Evolutionary conservation across 2,113 vertebrate species (phyloP), one percentile per base, ranked within the genome.

Genomic region (Catagonus wagneri): DNA sequence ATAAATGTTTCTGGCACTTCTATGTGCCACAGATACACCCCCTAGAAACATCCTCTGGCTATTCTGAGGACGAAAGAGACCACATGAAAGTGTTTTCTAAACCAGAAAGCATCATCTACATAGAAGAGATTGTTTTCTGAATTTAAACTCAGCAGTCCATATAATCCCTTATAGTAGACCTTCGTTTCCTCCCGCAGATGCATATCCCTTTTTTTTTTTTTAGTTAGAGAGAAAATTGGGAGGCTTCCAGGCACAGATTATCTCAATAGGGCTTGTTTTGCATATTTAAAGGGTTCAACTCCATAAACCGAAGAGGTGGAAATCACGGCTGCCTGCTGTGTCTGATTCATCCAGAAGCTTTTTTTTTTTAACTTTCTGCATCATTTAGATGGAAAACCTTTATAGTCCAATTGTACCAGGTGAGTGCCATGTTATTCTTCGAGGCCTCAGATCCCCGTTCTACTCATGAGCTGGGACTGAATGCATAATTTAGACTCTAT

Each of bases 321-420:
- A 88, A 88, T 58, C 61, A 54, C 39, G 34, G 8, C 93, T 78
- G 3, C 66, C 75, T 84, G 44, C 72, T 93, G 23, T 88, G 80
- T 88, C 60, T 25, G 71, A 80, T 71, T 96, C 27, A 90, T 60
- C 39, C 58, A 94, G 27, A 72, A 44, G 17, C 22, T 2, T 56
- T 65, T 60, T 74, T 50, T 61, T 60, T 23, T 76, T 78, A 0
- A 56, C 36, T 89, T 86, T 95, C 91, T 84, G n/a, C 79, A 76
- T 89, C 39, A 89, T 96, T 97, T 96, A 76, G 88, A 81, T 95
- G 72, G 80, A 94, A 91, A 95, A 68, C 69, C 60, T 93, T 71
- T 81, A 58, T 39, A 81, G 68, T 78, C 50, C 78, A 83, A 1
- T 89, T 83, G 66, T 93, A 71, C 68, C 61, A 83, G 81, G 72